A percentile compares a stretch with the other conserved stretches of the same genome.
These are phyloP conservation scores for Coregonus suidteri DNA, from an alignment of 2,797 vertebrate genomes.

Conservation along the genomic window DNA sequence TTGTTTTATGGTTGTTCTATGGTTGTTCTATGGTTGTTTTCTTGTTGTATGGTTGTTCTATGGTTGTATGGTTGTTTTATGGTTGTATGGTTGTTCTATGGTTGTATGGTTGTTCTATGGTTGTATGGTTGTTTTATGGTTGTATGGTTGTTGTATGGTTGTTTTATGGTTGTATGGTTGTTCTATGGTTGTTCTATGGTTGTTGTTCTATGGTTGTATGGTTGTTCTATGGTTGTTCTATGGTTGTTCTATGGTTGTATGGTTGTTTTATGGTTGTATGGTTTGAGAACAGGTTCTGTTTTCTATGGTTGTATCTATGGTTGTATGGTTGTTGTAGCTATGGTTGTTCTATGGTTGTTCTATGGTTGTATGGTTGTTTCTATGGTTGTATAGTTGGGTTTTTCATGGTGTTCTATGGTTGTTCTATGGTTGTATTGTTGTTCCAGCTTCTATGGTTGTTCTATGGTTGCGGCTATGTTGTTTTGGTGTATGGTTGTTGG, in stretches of 20 bases:
- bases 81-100: not conserved
- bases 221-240: not conserved
- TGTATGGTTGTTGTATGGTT: no score
- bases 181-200: not conserved
- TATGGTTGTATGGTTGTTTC: not conserved
- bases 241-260: not conserved
- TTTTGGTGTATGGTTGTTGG: no score
- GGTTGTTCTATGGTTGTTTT: not conserved
- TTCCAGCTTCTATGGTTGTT: no score
- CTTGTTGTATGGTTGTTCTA: no score
- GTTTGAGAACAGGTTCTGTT: no score
- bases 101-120: not conserved
- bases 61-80: not conserved
- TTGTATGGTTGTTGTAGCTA: not conserved
- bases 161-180: not conserved
- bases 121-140: no score
- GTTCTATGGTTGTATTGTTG: no score
- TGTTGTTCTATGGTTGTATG: not conserved
- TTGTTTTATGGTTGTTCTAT: not conserved
- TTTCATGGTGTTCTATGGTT: not conserved
- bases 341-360: not conserved
- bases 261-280: not conserved
- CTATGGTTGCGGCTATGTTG: no score
- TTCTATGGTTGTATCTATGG: no score
- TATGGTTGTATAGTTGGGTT: no score